A percentile compares a stretch with the other conserved stretches of the same genome.
Evolutionary conservation across 1,140 invertebrate genomes (phyloP).

Genomic region (Macrobrachium nipponense): DNA sequence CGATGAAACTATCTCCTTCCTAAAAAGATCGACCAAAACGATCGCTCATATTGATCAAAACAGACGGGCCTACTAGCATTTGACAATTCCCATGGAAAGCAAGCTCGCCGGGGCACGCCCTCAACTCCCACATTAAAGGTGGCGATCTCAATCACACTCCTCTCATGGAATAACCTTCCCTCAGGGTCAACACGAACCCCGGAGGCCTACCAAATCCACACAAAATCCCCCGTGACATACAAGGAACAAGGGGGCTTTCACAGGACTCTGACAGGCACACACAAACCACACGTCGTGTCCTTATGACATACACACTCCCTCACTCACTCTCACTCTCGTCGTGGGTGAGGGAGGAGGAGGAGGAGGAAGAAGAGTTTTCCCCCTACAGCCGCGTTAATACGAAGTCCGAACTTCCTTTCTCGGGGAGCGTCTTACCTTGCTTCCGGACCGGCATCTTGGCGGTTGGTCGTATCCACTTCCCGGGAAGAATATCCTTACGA

Average conservation of each 20-base stretch:
- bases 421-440: constrained; percentile 37
- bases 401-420: constrained; percentile 35
- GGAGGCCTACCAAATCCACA: no score
- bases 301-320: not conserved
- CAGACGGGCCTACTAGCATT: no score
- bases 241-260: not conserved
- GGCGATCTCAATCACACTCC: no score
- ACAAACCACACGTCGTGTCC: not conserved
- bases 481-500: not conserved
- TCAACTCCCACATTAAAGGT: no score
- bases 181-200: no score
- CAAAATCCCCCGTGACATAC: no score
- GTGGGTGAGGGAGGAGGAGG: constrained; percentile 17
- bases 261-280: not conserved
- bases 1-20: no score
- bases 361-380: constrained; percentile 6
- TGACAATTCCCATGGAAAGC: no score
- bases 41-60: no score
- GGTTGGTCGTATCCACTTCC: constrained; percentile 9
- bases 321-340: constrained; percentile 5
- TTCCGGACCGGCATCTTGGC: constrained; percentile 59
- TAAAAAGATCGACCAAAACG: no score
- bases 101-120: no score
- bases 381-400: constrained; percentile 31
- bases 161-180: no score